A percentile compares a stretch with the other conserved stretches of the same genome.
phyloP scores from a whole-genome alignment of 2,113 vertebrate genomes.

The Petaurus breviceps region DNA sequence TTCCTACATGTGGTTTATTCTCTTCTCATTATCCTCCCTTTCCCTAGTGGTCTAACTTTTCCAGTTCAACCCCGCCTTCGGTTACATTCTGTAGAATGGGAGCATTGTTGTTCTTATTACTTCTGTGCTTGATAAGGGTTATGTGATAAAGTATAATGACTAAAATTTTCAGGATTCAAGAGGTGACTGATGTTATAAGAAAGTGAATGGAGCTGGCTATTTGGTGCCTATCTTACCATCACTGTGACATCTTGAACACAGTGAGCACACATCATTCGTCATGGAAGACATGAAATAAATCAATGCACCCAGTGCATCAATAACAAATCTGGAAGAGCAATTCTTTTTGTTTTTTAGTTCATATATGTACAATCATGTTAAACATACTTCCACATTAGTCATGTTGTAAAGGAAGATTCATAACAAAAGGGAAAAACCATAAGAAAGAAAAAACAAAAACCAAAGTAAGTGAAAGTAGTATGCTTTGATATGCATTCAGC shows the following conservation, averaged over 20 bases:
- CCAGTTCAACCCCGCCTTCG: neutral
- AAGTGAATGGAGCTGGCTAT: neutral
- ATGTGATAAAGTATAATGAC: neutral
- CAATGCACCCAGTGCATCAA: neutral
- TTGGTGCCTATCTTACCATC: neutral
- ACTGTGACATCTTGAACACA: neutral
- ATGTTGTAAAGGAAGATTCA: too few species aligned
- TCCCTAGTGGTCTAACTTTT: neutral
- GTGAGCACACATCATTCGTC: neutral
- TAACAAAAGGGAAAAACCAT: too few species aligned
- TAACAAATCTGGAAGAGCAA: neutral
- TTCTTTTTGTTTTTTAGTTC: neutral
- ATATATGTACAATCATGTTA: too few species aligned
- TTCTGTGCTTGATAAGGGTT: neutral
- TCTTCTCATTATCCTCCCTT: neutral
- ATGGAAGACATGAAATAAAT: neutral
- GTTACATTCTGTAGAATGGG: neutral
- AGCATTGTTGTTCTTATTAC: neutral
- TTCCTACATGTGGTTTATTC: neutral
- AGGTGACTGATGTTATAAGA: constrained; percentile 16
- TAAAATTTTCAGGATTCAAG: constrained; percentile 16
- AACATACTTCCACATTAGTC: too few species aligned
- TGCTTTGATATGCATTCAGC: too few species aligned
- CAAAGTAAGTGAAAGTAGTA: too few species aligned
- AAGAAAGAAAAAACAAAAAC: too few species aligned